Evolutionary conservation across 2,888 invertebrate genomes (phyloP).

Genomic region (Steinernema carpocapsae): DNA sequence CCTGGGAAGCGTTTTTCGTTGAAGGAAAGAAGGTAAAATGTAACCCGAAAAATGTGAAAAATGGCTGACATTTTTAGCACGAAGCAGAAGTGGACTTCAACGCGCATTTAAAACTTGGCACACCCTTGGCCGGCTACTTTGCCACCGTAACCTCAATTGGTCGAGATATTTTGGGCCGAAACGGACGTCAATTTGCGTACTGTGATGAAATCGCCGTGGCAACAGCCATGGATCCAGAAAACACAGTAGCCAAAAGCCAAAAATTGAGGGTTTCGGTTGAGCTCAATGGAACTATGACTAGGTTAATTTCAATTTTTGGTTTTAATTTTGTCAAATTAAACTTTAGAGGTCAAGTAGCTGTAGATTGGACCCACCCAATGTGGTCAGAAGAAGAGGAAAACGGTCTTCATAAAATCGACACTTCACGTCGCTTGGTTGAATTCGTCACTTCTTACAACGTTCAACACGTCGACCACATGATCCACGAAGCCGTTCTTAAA

Average conservation of each 20-base stretch:
- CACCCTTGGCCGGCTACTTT: slow-evolving; percentile 13
- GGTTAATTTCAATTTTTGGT: slow-evolving; percentile 40
- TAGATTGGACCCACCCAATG: slow-evolving; percentile 59
- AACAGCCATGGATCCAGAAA: slow-evolving; percentile 62
- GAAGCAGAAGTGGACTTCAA: slow-evolving; percentile 10
- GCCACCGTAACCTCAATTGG: neutral
- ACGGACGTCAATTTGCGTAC: slow-evolving; percentile 25
- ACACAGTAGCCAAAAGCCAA: slow-evolving; percentile 46
- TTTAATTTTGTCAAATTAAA: neutral
- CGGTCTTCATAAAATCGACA: neutral
- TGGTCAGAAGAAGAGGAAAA: slow-evolving; percentile 43
- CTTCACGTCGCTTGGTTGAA: slow-evolving; percentile 39
- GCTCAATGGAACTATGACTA: slow-evolving; percentile 54
- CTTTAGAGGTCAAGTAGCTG: slow-evolving; percentile 60
- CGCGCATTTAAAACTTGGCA: slow-evolving; percentile 3
- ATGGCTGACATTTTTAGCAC: slow-evolving; percentile 5
- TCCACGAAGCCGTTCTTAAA: slow-evolving; percentile 51
- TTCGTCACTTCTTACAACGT: slow-evolving; percentile 60
- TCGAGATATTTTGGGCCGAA: slow-evolving; percentile 32
- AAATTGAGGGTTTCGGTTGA: slow-evolving; percentile 59
- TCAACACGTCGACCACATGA: slow-evolving; percentile 55
- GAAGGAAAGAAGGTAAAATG: slow-evolving; percentile 9
- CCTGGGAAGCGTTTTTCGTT: slow-evolving; percentile 75
- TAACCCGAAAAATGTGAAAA: no score
- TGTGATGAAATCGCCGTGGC: slow-evolving; percentile 67